Conservation (phyloP, 2,888 invertebrate species). For the Nomada hirtipes region DNA sequence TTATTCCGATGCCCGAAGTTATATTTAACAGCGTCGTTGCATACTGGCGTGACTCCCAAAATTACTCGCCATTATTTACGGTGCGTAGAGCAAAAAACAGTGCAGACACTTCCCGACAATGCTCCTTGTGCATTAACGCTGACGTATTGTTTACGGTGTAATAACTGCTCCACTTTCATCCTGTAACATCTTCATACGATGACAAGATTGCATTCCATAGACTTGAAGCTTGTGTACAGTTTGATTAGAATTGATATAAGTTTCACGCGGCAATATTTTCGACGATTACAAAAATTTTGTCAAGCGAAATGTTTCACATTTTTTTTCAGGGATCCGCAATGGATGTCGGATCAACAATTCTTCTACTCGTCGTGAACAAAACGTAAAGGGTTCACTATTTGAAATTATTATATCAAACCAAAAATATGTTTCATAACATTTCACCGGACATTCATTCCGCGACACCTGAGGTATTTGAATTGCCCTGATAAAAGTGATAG, state of each 20-base stretch:
- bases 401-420: neutral
- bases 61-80: slow-evolving; percentile 70
- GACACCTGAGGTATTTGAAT: slow-evolving; percentile 10
- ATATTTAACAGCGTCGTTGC: slow-evolving; percentile 76
- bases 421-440: neutral
- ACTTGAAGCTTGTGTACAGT: neutral
- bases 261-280: neutral
- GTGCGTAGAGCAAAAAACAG: slow-evolving; percentile 51
- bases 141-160: slow-evolving; percentile 31
- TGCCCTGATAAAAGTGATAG: neutral
- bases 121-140: slow-evolving; percentile 14
- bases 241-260: neutral
- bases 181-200: neutral
- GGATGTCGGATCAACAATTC: neutral
- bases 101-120: slow-evolving; percentile 15
- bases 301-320: neutral
- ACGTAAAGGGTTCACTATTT: neutral
- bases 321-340: slow-evolving; percentile 27
- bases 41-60: slow-evolving; percentile 75
- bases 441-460: slow-evolving; percentile 6
- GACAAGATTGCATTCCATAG: neutral
- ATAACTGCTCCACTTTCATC: neutral
- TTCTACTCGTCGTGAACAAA: no score
- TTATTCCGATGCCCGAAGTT: slow-evolving; percentile 68
- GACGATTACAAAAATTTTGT: neutral